Percentiles rank a stretch among this genome's conserved stretches.
phyloP scores from a whole-genome alignment of 2,797 vertebrate genomes.

The Tiaroga cobitis region DNA sequence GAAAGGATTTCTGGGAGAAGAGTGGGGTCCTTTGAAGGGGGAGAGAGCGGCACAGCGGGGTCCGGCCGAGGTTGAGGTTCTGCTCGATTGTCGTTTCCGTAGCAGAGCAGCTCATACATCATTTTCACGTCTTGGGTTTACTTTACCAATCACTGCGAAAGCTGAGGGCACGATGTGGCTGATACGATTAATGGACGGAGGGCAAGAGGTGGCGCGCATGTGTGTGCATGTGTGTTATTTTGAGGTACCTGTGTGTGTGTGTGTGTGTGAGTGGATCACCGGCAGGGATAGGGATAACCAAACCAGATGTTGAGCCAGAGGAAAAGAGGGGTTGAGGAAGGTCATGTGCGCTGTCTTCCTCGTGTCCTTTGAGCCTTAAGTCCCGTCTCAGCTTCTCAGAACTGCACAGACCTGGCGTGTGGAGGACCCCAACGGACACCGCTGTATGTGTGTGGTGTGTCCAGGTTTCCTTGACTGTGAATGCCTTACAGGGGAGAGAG shows the following conservation, averaged over 20 bases:
- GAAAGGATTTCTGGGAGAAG: constrained; percentile 37
- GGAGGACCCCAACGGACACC: constrained; percentile 39
- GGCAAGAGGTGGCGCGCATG: constrained; percentile 51
- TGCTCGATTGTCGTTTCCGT: constrained; percentile 72
- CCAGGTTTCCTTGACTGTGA: constrained; percentile 34
- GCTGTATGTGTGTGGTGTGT: constrained; percentile 47
- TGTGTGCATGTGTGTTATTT: constrained; percentile 55
- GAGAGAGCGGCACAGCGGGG: constrained; percentile 42
- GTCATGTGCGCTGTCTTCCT: constrained; percentile 55
- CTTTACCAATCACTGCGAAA: constrained; percentile 76
- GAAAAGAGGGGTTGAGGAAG: constrained; percentile 55
- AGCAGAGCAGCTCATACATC: constrained; percentile 77
- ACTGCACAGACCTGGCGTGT: constrained; percentile 41
- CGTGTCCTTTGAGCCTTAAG: constrained; percentile 52
- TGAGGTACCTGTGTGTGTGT: constrained; percentile 46
- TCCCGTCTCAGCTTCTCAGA: constrained; percentile 54
- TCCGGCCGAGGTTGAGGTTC: constrained; percentile 66
- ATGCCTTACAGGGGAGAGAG: constrained; percentile 14
- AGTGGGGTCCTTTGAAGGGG: constrained; percentile 36
- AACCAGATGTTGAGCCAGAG: constrained; percentile 78
- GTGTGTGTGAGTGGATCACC: constrained; percentile 63
- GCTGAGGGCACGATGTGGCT: constrained; percentile 68
- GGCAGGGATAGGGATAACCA: constrained; percentile 71
- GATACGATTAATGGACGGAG: constrained; percentile 69
- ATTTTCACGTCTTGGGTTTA: constrained; percentile 78